Evolutionary conservation across 1,140 invertebrate genomes (phyloP).

Genomic region (Gryllus bimaculatus): DNA sequence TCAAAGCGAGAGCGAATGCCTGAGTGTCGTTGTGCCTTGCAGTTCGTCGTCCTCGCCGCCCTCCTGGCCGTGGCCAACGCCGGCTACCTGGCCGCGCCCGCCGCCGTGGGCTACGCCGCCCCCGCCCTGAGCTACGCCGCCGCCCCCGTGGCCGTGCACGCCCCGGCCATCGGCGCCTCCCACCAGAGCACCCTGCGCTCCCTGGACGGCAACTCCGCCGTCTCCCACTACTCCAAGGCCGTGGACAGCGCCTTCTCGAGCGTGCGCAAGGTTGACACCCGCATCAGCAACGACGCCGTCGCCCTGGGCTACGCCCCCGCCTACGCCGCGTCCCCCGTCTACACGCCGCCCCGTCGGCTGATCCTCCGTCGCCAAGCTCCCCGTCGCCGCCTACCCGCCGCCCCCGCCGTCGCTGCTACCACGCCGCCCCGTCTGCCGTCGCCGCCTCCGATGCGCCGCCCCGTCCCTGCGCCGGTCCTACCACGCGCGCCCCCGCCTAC

Average conservation of each 20-base stretch:
- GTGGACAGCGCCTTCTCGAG: constrained; percentile 27
- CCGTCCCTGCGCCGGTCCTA: constrained; percentile 33
- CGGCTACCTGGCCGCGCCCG: constrained; percentile 29
- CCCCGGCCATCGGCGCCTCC: constrained; percentile 22
- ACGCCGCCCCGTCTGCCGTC: constrained; percentile 18
- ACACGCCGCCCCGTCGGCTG: constrained; percentile 23
- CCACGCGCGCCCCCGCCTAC: constrained; percentile 38
- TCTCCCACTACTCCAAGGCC: constrained; percentile 24
- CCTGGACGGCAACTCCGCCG: constrained; percentile 23
- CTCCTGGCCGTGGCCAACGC: constrained; percentile 32
- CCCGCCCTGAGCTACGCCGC: constrained; percentile 13
- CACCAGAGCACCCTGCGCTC: constrained; percentile 22
- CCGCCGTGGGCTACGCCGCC: constrained; percentile 21
- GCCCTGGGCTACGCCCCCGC: constrained; percentile 32
- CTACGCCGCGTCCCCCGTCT: constrained; percentile 13
- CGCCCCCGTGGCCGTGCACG: constrained; percentile 17
- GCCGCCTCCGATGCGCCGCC: constrained; percentile 32
- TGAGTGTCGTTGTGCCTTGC: constrained; percentile 12
- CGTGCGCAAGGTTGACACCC: constrained; percentile 26
- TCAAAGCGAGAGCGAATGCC: too few relatives aligned
- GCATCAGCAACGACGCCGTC: constrained; percentile 27
- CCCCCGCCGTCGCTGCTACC: constrained; percentile 18
- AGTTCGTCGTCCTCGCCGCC: constrained; percentile 40
- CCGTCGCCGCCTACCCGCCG: constrained; percentile 23
- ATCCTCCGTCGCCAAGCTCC: constrained; percentile 22